Conservation (phyloP, 2,113 vertebrate genomes). For the Pseudopodoces humilis region DNA sequence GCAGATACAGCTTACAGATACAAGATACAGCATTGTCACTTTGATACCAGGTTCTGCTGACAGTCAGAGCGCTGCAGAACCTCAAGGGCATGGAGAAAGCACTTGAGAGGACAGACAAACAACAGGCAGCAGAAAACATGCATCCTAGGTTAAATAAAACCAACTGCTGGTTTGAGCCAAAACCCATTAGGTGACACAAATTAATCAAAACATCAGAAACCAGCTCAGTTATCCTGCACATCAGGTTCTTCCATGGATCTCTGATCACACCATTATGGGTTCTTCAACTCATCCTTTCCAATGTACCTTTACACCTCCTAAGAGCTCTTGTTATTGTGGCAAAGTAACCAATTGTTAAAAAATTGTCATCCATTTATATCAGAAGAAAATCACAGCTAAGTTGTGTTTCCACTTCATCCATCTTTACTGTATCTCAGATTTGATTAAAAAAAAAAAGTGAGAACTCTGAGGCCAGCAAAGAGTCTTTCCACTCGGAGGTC, state of each 20-base stretch:
- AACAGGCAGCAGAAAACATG: neutral
- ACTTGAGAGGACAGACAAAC: neutral
- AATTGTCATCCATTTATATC: neutral
- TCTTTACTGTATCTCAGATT: neutral
- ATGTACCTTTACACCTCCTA: neutral
- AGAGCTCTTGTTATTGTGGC: neutral
- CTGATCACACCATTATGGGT: neutral
- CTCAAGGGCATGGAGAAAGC: neutral
- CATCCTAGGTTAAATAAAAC: neutral
- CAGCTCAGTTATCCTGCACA: neutral
- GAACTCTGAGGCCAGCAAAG: neutral
- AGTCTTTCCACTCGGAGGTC: neutral
- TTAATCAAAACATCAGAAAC: neutral
- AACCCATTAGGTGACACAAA: neutral
- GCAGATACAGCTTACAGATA: neutral
- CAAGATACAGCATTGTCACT: neutral
- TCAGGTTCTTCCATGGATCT: neutral
- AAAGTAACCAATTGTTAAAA: neutral
- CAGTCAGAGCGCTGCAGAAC: neutral
- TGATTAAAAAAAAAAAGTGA: neutral
- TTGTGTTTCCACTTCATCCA: neutral
- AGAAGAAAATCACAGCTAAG: neutral
- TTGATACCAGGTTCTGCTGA: neutral
- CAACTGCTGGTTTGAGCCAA: neutral
- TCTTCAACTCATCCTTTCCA: neutral